Percentiles rank a stretch among this genome's conserved stretches.
Conservation (phyloP, 2,888 invertebrate genomes). For the Aricia artaxerxes region DNA sequence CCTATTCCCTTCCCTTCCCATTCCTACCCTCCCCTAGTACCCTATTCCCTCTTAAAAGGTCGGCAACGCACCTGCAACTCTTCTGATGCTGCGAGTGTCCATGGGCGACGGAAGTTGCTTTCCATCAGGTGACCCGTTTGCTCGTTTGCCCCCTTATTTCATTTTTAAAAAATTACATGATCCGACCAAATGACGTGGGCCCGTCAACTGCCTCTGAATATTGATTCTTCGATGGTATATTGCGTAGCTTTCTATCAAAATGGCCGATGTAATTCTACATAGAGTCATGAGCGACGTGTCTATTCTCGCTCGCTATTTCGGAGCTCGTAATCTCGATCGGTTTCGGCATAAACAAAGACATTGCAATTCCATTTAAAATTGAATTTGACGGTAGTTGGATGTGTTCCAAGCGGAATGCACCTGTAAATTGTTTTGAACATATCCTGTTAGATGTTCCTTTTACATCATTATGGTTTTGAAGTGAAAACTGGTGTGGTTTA, state of each 20-base stretch:
- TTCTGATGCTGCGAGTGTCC: too few relatives aligned
- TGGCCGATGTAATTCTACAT: background rate
- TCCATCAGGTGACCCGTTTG: too few relatives aligned
- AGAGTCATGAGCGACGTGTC: slow-evolving; percentile 2
- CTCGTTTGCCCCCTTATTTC: too few relatives aligned
- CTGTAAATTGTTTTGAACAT: background rate
- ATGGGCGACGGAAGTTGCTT: too few relatives aligned
- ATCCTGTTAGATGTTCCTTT: background rate
- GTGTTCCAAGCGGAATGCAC: slow-evolving; percentile 33
- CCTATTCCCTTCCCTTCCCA: too few relatives aligned
- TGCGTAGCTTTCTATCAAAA: background rate
- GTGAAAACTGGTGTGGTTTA: background rate
- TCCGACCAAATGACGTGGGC: too few relatives aligned
- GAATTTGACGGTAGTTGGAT: slow-evolving; percentile 36
- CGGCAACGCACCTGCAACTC: too few relatives aligned
- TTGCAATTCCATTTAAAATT: slow-evolving; percentile 34
- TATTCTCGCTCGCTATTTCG: slow-evolving; percentile 9
- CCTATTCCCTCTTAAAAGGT: too few relatives aligned
- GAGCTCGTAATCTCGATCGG: slow-evolving; percentile 23
- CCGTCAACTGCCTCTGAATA: too few relatives aligned
- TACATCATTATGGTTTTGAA: background rate
- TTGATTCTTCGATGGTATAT: too few relatives aligned
- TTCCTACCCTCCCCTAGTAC: too few relatives aligned
- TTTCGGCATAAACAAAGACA: slow-evolving; percentile 34
- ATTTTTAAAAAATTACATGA: too few relatives aligned